Conservation (phyloP, 2,113 vertebrate genomes). For the Gavialis gangeticus region DNA sequence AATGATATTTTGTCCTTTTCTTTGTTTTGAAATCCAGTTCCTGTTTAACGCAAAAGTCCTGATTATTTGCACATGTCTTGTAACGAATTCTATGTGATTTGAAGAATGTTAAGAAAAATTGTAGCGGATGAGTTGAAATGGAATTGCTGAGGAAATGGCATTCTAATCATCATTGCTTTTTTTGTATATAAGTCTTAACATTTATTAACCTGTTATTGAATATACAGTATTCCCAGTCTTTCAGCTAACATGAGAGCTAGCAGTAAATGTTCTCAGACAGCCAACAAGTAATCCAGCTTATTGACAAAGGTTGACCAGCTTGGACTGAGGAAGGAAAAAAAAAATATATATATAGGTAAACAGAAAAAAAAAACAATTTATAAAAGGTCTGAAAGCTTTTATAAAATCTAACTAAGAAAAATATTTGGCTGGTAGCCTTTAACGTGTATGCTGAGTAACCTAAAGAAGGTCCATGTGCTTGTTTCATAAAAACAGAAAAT, state of each 20-base stretch:
- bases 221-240: not conserved
- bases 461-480: not conserved
- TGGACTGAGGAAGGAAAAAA: not conserved
- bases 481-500: not conserved
- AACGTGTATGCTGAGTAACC: not conserved
- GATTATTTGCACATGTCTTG: not conserved
- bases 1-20: not conserved
- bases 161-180: not conserved
- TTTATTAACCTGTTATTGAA: not conserved
- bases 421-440: not conserved
- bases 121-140: not conserved
- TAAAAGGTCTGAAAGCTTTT: not conserved
- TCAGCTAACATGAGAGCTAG: not conserved
- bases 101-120: not conserved
- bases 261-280: not conserved
- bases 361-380: not conserved
- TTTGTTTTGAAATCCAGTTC: not conserved
- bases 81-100: too few relatives aligned
- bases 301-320: too few relatives aligned
- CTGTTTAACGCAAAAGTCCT: not conserved
- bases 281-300: not conserved
- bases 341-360: not conserved
- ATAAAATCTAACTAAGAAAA: not conserved
- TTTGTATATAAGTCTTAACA: not conserved
- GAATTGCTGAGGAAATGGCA: not conserved